A percentile compares a stretch with the other conserved stretches of the same genome.
These are phyloP conservation scores for Polypterus senegalus DNA, from an alignment of 2,113 vertebrate species.

Conservation along the genomic window DNA sequence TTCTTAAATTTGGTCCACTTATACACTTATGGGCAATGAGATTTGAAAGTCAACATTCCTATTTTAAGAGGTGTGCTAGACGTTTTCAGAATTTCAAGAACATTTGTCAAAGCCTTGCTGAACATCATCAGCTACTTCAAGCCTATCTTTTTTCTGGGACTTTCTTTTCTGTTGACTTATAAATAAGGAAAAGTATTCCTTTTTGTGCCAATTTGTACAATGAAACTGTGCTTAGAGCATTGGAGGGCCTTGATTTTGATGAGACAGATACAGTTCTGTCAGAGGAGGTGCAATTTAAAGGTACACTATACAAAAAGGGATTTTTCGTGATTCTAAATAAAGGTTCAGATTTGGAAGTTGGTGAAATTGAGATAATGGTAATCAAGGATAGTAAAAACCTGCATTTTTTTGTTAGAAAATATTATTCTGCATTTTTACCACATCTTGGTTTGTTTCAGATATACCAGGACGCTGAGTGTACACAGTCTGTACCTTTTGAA, in stretches of 20 bases:
- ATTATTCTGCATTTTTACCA: background rate
- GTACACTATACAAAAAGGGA: background rate
- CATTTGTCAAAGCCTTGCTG: background rate
- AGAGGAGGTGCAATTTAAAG: background rate
- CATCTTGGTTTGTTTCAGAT: background rate
- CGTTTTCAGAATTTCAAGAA: background rate
- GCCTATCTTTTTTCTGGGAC: background rate
- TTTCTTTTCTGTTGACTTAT: background rate
- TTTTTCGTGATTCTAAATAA: background rate
- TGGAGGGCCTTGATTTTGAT: background rate
- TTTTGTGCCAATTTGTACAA: background rate
- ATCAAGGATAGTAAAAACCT: background rate
- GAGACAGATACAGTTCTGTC: background rate
- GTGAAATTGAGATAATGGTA: background rate
- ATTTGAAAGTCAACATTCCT: background rate
- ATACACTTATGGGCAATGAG: background rate
- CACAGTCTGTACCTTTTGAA: background rate
- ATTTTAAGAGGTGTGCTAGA: background rate
- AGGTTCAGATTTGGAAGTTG: background rate
- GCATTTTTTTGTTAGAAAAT: background rate
- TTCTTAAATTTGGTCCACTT: background rate
- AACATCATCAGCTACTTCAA: background rate
- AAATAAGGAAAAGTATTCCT: background rate
- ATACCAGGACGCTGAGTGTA: background rate
- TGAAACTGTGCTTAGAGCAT: background rate